Base-by-base conservation (phyloP, 2,113 vertebrate genomes). In the Heterochromis multidens region DNA sequence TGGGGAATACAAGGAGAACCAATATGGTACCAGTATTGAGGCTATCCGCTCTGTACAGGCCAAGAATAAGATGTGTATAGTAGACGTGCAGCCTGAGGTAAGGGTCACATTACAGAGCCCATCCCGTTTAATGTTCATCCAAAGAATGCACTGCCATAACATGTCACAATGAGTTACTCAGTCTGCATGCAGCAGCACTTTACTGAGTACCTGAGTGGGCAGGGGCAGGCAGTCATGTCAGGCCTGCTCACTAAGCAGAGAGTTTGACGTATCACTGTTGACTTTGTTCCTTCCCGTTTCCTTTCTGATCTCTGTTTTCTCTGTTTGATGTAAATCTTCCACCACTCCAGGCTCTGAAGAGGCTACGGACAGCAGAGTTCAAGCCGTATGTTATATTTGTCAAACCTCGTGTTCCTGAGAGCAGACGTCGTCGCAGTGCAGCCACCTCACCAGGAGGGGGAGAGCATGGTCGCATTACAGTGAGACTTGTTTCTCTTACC, bases 11-110 rank as follows among this genome's bases (percentile, higher is more conserved):
- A 99, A 99, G 86, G 98, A 99, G 56, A 98, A 99, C 85, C 95
- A 97, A 77, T 99, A 99, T 0, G 98, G 98, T n/a, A 99, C 97
- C 57, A 99, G 97, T 67, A 96, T 99, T 65, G 98, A 99, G 61
- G 97, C 98, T 14, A 98, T 99, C 86, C 97, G 97, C 21, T 96
- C 96, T 0, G 97, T 99, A 19, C 97, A 98, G 95, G 97, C 97
- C 92, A 97, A 96, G 92, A 99, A 97, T 90, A 99, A 99, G 96
- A 96, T 98, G 90, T 99, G 98, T 81, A 87, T 99, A 65, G 97
- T 99, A 92, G 98, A 99, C 21, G 97, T 99, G 82, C 97, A 98
- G 72, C 98, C 98, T 4, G 97, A 99, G 94, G 98, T 99, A 93
- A 78, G 84, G 19, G 33, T 57, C 60, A 23, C 7, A 33, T 49